These are phyloP conservation scores for Patagioenas fasciata DNA, from an alignment of 2,113 vertebrate genomes.

Conservation along the genomic window DNA sequence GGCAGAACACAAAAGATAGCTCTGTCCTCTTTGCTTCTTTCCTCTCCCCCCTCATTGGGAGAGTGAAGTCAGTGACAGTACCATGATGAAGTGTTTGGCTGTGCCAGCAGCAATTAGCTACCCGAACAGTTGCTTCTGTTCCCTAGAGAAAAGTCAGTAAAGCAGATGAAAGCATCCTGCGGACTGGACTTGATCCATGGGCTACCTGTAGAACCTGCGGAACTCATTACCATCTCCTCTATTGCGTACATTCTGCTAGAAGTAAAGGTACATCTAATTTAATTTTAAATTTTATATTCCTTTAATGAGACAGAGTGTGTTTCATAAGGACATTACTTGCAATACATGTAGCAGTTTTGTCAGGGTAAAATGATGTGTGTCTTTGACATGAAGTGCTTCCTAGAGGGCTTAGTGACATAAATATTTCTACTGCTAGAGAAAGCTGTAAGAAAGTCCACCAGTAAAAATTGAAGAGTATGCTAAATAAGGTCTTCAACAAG, in stretches of 20 bases:
- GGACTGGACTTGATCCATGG: background rate
- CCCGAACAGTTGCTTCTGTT: background rate
- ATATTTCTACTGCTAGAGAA: background rate
- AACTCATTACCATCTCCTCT: background rate
- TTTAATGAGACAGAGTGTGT: constrained; percentile 23
- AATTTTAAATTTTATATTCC: constrained; percentile 32
- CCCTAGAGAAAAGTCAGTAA: background rate
- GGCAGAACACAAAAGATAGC: background rate
- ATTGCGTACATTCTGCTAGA: background rate
- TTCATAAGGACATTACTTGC: constrained; percentile 8
- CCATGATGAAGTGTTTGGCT: background rate
- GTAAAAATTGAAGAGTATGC: background rate
- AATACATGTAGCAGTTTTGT: constrained; percentile 2
- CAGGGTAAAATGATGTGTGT: background rate
- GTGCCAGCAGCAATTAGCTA: background rate
- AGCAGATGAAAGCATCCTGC: background rate
- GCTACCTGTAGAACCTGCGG: constrained; percentile 28
- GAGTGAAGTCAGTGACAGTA: background rate
- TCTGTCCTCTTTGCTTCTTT: background rate
- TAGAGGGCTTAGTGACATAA: background rate
- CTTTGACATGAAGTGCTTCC: constrained; percentile 2
- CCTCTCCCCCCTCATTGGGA: background rate
- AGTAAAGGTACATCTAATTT: constrained; percentile 26
- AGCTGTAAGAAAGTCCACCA: background rate
- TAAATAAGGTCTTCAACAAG: constrained; percentile 17